Evolutionary conservation across 1,140 invertebrate genomes (phyloP).

Genomic region (Adelges cooleyi): DNA sequence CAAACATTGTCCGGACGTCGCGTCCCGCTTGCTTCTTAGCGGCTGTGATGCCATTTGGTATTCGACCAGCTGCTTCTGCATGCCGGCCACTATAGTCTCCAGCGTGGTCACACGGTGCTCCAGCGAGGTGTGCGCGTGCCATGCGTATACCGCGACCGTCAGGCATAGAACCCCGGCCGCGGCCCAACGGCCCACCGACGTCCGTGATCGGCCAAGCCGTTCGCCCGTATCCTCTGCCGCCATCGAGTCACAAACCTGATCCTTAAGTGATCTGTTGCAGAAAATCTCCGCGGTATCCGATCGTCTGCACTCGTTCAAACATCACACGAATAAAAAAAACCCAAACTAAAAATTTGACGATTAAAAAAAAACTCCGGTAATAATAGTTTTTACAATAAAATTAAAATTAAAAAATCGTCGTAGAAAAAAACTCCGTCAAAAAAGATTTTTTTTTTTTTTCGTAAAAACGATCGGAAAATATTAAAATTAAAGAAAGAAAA

Average conservation of each 20-base stretch:
- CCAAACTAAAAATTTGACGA: too few species aligned
- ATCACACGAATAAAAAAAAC: background rate
- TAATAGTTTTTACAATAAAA: too few species aligned
- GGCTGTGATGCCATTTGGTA: background rate
- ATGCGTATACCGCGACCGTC: conserved; percentile 1
- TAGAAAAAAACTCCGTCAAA: too few species aligned
- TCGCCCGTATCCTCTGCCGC: background rate
- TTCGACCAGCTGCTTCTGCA: background rate
- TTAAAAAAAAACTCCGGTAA: too few species aligned
- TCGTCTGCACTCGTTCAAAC: conserved; percentile 1
- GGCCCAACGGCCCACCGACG: background rate
- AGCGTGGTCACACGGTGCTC: conserved; percentile 3
- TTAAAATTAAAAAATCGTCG: too few species aligned
- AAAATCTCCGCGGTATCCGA: conserved; percentile 1
- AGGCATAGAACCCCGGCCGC: background rate
- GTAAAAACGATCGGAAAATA: too few species aligned
- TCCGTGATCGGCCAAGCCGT: background rate
- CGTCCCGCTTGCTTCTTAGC: conserved; percentile 13
- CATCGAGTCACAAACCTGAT: background rate
- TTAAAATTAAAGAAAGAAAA: background rate
- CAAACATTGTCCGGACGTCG: conserved; percentile 12
- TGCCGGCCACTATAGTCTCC: background rate
- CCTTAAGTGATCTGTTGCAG: conserved; percentile 15
- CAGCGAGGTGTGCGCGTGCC: background rate
- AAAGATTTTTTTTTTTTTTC: too few species aligned